Evolutionary conservation across 2,888 invertebrate genomes (phyloP), one percentile per base, ranked within the genome.

Genomic region (Acrobeloides nanus): DNA sequence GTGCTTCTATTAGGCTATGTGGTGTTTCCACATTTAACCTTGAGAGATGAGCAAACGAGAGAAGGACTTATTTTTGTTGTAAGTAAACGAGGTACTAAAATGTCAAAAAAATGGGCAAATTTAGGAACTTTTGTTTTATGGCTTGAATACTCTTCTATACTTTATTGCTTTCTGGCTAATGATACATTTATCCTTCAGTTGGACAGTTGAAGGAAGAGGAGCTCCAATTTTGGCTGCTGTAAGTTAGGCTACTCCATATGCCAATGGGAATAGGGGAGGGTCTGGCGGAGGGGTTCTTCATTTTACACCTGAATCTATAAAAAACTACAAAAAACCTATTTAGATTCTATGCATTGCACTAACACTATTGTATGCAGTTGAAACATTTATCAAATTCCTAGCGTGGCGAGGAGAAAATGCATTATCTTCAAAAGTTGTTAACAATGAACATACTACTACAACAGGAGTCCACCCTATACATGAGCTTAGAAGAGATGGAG

Each of bases 151-250:
- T 6, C 48, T 72, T 26, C 61, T 66, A 50, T 72, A 62, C 48
- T 71, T 71, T 56, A 70, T 71, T 47, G 63, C 66, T 21, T 63
- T 71, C 51, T 71, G 68, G 66, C 50, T 72, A 21, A 71, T 71
- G 71, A 64, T 71, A 27, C 72, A 72, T 51, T 47, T 72, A 38
- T 64, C 68, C 6, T 67, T 67, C 6, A 59, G 61, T 44, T 72
- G 65, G 64, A 67, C 61, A 20, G 61, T 63, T 29, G 71, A 70
- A 21, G 68, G 68, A 38, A 47, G 68, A 32, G 70, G 70, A 40
- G 71, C 70, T 23, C 70, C 70, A 15, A 59, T 70, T 40, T 64
- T 70, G 67, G 55, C 58, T 32, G 68, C 71, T 20, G 69, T 71
- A 38, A 44, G 59, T 45, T 20, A 1, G 10, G 7, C 1, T 7